These are phyloP conservation scores for Corythucha ciliata DNA, from an alignment of 2,888 invertebrate species.

Conservation along the genomic window DNA sequence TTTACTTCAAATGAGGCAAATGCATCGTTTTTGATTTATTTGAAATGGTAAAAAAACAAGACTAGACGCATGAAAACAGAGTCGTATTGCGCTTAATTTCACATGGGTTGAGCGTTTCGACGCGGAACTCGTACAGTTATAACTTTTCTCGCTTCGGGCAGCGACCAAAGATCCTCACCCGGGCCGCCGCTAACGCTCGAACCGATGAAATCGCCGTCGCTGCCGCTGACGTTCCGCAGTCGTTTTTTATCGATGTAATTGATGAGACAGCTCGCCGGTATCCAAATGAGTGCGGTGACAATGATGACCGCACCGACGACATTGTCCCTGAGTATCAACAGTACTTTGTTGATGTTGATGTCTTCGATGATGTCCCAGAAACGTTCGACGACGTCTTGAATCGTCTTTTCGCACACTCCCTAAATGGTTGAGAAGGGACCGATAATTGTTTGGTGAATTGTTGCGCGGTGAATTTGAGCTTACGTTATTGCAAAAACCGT, in stretches of 20 bases:
- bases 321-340: constrained; percentile 81
- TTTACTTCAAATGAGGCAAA: too few relatives aligned
- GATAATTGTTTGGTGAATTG: too few relatives aligned
- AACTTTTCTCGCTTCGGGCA: not conserved
- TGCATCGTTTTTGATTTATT: too few relatives aligned
- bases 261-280: constrained; percentile 78
- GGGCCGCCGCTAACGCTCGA: constrained; percentile 8
- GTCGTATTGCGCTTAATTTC: too few relatives aligned
- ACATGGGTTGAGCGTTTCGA: too few relatives aligned
- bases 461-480: too few relatives aligned
- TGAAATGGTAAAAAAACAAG: too few relatives aligned
- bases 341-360: constrained; percentile 85
- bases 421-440: constrained; percentile 41
- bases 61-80: too few relatives aligned
- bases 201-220: constrained; percentile 22
- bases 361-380: constrained; percentile 98
- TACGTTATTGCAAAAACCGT: constrained; percentile 92
- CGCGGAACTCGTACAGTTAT: constrained; percentile 11
- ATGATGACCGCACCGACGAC: constrained; percentile 89
- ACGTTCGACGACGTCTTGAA: constrained; percentile 88
- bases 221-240: constrained; percentile 47
- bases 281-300: constrained; percentile 86
- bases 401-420: constrained; percentile 90
- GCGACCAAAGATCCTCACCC: not conserved
- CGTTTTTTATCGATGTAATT: constrained; percentile 69